Conservation (phyloP, 2,113 vertebrate genomes). For the Lates calcarifer region DNA sequence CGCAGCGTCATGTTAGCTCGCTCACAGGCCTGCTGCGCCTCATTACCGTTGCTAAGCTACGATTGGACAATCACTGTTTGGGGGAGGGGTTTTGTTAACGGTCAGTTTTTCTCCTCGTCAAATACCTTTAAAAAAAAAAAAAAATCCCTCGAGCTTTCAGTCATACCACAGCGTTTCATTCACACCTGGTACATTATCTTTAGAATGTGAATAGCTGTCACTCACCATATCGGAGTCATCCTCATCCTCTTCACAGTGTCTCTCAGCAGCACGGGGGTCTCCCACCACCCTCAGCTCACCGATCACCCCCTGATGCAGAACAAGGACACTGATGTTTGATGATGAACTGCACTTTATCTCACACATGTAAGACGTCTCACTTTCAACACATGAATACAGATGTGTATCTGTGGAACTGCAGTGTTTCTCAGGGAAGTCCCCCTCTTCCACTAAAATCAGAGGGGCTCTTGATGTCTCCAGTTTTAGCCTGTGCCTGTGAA, state of each 20-base stretch:
- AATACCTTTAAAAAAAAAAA: no score
- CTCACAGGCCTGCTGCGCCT: no score
- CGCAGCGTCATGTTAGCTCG: no score
- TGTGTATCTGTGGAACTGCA: slow-evolving; percentile 34
- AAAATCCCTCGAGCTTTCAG: no score
- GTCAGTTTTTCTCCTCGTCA: no score
- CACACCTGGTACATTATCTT: background rate
- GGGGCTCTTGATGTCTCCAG: slow-evolving; percentile 50
- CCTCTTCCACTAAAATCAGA: slow-evolving; percentile 25
- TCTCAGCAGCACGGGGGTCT: slow-evolving; percentile 86
- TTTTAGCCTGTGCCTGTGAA: slow-evolving; percentile 47
- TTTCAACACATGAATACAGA: slow-evolving; percentile 14
- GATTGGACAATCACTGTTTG: no score
- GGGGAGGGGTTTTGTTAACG: no score
- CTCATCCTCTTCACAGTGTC: slow-evolving; percentile 91
- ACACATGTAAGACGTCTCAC: background rate
- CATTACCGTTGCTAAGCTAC: no score
- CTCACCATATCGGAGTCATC: slow-evolving; percentile 92
- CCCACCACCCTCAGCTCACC: slow-evolving; percentile 88
- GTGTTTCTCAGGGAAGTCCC: slow-evolving; percentile 44
- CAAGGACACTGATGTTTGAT: slow-evolving; percentile 25
- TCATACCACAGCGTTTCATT: background rate
- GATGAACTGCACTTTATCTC: slow-evolving; percentile 12
- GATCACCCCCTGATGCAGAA: slow-evolving; percentile 87
- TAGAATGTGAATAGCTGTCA: background rate